Evolutionary conservation across 2,888 invertebrate species (phyloP), one percentile per base, ranked within the genome.

Genomic region (Trisateles emortualis): DNA sequence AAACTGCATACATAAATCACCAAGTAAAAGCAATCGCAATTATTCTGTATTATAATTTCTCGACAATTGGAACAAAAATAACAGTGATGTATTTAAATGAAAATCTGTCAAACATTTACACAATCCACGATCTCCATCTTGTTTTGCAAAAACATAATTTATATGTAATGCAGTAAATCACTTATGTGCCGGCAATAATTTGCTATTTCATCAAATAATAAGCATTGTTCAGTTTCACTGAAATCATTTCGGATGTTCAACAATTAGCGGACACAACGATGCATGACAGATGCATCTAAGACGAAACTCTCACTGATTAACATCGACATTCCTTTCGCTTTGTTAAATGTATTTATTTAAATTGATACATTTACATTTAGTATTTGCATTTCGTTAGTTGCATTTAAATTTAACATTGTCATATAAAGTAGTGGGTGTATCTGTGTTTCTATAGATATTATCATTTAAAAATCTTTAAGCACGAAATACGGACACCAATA

Each of bases 241-340:
- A 54, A 59, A 71, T 68, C 54, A 67, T 67, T 63, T 61, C 50
- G 65, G 68, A 74, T 76, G 67, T 65, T 54, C 48, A 52, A 59
- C 71, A 71, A 68, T 76, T 74, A 76, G 41, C 46, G 19, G 50
- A 66, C 59, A 66, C 64, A 62, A 55, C 69, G 59, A 70, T 64
- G 79, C 78, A 75, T 76, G 68, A 61, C 70, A 68, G 55, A 64
- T 66, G 64, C 64, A 65, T 47, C 56, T 48, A 50, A 70, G 78
- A 78, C 53, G 76, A 79, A 79, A 79, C 74, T 78, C 60, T 59
- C 47, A 17, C 43, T 49, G 59, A 64, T 66, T 59, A 59, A 32
- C 52, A 59, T 58, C 52, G 11, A 52, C 59, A 71, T 71, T 64
- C 68, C 64, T 61, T 66, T 63, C 55, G 55, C 60, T 68, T 60